phyloP scores from a whole-genome alignment of 2,888 invertebrate species.

The Drosophila rellima region DNA sequence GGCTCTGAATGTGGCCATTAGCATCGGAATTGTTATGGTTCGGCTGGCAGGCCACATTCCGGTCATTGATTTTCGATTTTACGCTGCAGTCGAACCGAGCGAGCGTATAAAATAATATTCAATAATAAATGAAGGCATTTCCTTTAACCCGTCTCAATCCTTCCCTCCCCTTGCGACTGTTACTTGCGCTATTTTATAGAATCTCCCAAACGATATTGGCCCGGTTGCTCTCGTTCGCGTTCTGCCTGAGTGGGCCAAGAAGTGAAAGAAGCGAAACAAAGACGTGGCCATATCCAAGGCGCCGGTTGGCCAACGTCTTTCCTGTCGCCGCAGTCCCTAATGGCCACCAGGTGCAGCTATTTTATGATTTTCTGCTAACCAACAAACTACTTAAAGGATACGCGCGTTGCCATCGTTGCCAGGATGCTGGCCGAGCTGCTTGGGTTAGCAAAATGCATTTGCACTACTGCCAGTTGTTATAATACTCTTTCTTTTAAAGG shows the following conservation, averaged over 20 bases:
- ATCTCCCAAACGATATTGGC: constrained; percentile 67
- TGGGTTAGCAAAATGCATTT: constrained; percentile 57
- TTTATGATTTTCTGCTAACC: constrained; percentile 75
- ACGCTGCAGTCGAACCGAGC: constrained; percentile 64
- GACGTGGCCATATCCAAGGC: constrained; percentile 55
- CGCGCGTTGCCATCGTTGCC: constrained; percentile 38
- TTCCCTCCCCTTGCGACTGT: constrained; percentile 19
- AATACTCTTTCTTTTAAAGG: constrained; percentile 2
- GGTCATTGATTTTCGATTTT: constrained; percentile 79
- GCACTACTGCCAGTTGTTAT: constrained; percentile 15
- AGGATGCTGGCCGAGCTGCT: constrained; percentile 37
- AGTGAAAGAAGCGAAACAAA: constrained; percentile 63
- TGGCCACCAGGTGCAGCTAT: constrained; percentile 78
- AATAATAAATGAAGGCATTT: constrained; percentile 82
- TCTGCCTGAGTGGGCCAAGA: constrained; percentile 51
- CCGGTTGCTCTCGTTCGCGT: constrained; percentile 18
- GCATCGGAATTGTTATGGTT: constrained; percentile 76
- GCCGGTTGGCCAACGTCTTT: constrained; percentile 49
- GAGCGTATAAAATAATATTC: constrained; percentile 81
- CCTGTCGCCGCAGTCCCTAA: constrained; percentile 67
- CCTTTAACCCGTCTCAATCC: constrained; percentile 46
- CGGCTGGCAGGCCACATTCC: constrained; percentile 66
- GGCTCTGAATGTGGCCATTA: constrained; percentile 61
- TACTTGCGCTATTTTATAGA: constrained; percentile 65
- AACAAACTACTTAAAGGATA: constrained; percentile 78